Evolutionary conservation across 2,797 vertebrate genomes (phyloP).

Genomic region (Poecilia velifera): DNA sequence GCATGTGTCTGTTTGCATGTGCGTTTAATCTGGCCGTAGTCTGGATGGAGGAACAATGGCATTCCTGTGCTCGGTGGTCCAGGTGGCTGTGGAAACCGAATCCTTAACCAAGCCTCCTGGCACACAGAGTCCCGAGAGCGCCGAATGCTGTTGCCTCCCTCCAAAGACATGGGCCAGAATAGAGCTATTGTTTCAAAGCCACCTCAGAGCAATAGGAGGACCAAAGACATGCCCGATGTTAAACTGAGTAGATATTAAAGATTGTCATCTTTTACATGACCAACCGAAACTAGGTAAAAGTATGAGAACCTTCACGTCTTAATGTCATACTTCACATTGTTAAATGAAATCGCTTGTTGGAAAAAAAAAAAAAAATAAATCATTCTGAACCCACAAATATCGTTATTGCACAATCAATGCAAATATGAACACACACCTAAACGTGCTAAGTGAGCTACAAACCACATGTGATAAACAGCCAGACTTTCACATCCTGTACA

Average conservation of each 20-base stretch:
- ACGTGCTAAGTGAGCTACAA: background rate
- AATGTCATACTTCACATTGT: background rate
- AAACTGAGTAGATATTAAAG: constrained; percentile 32
- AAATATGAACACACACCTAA: constrained; percentile 1
- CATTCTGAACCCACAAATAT: constrained; percentile 13
- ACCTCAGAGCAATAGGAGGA: constrained; percentile 68
- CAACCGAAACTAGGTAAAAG: background rate
- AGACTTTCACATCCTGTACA: background rate
- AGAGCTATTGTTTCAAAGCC: constrained; percentile 80
- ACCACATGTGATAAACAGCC: constrained; percentile 6
- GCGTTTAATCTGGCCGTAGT: constrained; percentile 65
- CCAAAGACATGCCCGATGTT: constrained; percentile 54
- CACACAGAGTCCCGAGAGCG: constrained; percentile 73
- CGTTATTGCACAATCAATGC: constrained; percentile 1
- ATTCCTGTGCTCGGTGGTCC: constrained; percentile 84
- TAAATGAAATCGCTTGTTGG: background rate
- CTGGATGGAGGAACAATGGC: constrained; percentile 80
- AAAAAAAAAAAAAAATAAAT: background rate
- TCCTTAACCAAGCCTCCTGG: constrained; percentile 77
- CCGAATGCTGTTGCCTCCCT: constrained; percentile 75
- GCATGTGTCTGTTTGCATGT: constrained; percentile 45
- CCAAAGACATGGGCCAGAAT: constrained; percentile 79
- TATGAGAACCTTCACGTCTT: background rate
- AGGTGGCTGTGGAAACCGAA: constrained; percentile 86
- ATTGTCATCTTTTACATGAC: constrained; percentile 19